Conservation (phyloP, 2,113 vertebrate species). For the Nanger granti region DNA sequence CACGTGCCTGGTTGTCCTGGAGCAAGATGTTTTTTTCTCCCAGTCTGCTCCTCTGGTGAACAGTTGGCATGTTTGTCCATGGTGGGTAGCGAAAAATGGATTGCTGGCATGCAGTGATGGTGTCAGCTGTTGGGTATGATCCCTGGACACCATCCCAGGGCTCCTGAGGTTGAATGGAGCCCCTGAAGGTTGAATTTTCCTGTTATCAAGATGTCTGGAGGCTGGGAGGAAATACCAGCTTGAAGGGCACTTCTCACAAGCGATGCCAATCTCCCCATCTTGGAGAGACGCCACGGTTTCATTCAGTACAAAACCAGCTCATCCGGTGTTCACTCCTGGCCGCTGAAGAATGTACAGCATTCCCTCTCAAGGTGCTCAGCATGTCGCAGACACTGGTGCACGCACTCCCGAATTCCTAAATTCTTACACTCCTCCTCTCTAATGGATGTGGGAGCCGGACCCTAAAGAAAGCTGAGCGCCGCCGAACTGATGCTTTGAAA, state of each 20-base stretch:
- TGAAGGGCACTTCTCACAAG: background rate
- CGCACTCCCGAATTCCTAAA: accelerated
- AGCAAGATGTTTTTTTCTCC: background rate
- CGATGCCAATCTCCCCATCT: accelerated
- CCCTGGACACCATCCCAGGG: background rate
- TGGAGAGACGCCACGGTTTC: background rate
- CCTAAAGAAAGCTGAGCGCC: background rate
- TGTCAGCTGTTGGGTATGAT: background rate
- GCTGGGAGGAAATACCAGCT: background rate
- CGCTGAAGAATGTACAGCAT: background rate
- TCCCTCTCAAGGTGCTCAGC: background rate
- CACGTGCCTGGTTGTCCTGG: accelerated
- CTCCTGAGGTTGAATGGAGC: background rate
- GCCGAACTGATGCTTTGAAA: background rate
- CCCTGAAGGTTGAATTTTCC: background rate
- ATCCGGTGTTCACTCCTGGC: background rate
- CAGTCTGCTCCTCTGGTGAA: background rate
- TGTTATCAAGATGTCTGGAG: background rate
- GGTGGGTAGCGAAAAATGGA: accelerated
- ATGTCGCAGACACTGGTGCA: accelerated
- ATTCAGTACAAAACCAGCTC: background rate
- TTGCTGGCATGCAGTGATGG: accelerated
- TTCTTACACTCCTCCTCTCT: background rate
- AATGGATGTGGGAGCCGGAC: accelerated
- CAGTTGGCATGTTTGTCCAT: accelerated